Base-by-base conservation (phyloP, 2,113 vertebrate genomes). In the Microtus pennsylvanicus region DNA sequence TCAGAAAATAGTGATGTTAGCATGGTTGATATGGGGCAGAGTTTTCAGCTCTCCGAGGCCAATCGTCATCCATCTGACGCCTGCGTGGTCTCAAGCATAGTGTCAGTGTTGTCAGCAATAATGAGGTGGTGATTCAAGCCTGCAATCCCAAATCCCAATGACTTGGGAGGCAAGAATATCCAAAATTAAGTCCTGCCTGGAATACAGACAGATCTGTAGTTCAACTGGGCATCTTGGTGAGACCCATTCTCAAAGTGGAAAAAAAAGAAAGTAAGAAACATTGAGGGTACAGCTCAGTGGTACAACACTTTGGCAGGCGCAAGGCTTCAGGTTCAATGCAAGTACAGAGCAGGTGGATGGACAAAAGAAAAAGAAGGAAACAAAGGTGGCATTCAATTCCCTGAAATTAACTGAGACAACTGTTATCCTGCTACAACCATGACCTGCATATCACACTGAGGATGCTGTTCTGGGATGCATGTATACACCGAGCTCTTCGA, bases 51-150 rank as follows among this genome's bases (percentile, higher is more conserved):
- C n/a, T 38, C 38, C 2, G 5, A n/a, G 9, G 9, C 14, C 13
- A 50, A 38, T 30, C 0, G 22, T 65, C 30, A 17, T 22, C 14
- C 24, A 22, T 22, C 17, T 0, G 4, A 38, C 0, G 13, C 35
- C 78, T 24, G 21, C 5, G 14, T n/a, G 4, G 1, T 47, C 26
- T 65, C 24, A 33, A 65, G 33, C 13, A 17, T 47, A 28, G 14
- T 42, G 72, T 77, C 45, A 69, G 35, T 69, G 47, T 38, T 92
- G 77, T 50, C 72, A 87, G 10, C 22, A 86, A 65, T 14, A 52
- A 33, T 35, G 35, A 26, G 24, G 14, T 28, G 10, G 13, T 16
- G 55, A 38, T 28, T 67, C 42, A 86, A 63, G 61, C 8, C 8
- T 33, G 1, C 28, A 69, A 22, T 70, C 30, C 45, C 45, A 87